phyloP scores from a whole-genome alignment of 2,113 vertebrate species.

The Centropristis striata region DNA sequence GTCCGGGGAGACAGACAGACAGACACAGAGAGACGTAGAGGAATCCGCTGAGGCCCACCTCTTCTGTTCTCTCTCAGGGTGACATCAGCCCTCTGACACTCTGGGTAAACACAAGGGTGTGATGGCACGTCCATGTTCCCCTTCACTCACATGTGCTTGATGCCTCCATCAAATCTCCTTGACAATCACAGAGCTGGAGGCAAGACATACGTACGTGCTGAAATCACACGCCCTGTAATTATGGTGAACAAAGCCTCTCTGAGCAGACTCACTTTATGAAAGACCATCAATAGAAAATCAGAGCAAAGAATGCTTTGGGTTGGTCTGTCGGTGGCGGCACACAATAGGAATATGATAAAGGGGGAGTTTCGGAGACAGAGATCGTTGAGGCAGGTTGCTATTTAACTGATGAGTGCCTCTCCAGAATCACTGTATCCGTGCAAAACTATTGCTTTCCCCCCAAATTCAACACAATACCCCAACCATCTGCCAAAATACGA shows the following conservation, averaged over 20 bases:
- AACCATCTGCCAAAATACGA: constrained; percentile 69
- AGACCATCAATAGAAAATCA: constrained; percentile 71
- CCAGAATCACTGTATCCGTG: constrained; percentile 64
- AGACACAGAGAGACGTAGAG: constrained; percentile 37
- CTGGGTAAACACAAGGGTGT: constrained; percentile 67
- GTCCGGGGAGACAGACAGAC: constrained; percentile 71
- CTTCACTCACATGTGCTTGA: constrained; percentile 71
- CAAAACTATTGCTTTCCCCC: constrained; percentile 64
- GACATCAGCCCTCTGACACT: constrained; percentile 75
- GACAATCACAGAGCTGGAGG: constrained; percentile 71
- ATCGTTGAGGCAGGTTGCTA: constrained; percentile 72
- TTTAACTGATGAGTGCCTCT: constrained; percentile 76
- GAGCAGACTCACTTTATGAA: constrained; percentile 69
- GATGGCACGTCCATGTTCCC: constrained; percentile 62
- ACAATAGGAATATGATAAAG: constrained; percentile 75
- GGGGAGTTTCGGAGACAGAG: constrained; percentile 69
- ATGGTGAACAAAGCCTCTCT: constrained; percentile 74
- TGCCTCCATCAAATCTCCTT: constrained; percentile 70
- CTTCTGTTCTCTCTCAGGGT: constrained; percentile 62
- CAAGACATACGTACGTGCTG: constrained; percentile 56
- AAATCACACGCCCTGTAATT: constrained; percentile 80
- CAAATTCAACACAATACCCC: constrained; percentile 60
- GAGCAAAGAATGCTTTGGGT: constrained; percentile 67
- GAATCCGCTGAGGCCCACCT: constrained; percentile 50
- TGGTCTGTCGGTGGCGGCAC: constrained; percentile 46